Percentiles rank a stretch among this genome's conserved stretches.
Evolutionary conservation across 2,113 vertebrate species (phyloP).

Genomic region (Coreoperca whiteheadi): DNA sequence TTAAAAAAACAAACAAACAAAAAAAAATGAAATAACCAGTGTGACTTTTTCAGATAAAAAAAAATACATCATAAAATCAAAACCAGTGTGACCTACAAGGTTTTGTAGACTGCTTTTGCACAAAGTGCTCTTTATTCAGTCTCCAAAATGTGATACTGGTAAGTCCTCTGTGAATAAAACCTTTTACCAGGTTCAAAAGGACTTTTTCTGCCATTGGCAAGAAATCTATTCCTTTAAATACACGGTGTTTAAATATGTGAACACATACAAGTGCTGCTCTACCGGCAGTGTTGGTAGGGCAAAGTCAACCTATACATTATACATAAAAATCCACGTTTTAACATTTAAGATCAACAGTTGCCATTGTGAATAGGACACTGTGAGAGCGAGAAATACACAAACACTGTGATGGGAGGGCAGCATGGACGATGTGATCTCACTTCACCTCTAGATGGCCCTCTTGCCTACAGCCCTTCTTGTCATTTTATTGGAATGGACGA

Average conservation of each 20-base stretch:
- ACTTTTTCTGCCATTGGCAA: slow-evolving; percentile 68
- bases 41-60: background rate
- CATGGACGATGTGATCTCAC: background rate
- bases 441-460: slow-evolving; percentile 69
- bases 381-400: slow-evolving; percentile 20
- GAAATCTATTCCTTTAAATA: slow-evolving; percentile 63
- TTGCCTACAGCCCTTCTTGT: slow-evolving; percentile 18
- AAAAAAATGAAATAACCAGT: slow-evolving; percentile 12
- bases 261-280: slow-evolving; percentile 55
- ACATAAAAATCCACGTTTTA: slow-evolving; percentile 56
- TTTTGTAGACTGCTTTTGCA: slow-evolving; percentile 20
- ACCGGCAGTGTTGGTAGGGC: slow-evolving; percentile 45
- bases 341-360: slow-evolving; percentile 45
- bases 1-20: background rate
- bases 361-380: slow-evolving; percentile 17
- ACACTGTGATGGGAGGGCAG: slow-evolving; percentile 14
- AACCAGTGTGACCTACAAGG: slow-evolving; percentile 47
- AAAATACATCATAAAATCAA: background rate
- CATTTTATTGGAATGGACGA: slow-evolving; percentile 18
- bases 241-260: slow-evolving; percentile 59
- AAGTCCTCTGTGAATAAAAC: slow-evolving; percentile 45
- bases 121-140: slow-evolving; percentile 26
- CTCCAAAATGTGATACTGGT: slow-evolving; percentile 13
- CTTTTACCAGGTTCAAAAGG: slow-evolving; percentile 58
- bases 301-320: slow-evolving; percentile 42